A percentile compares a stretch with the other conserved stretches of the same genome.
Conservation (phyloP, 2,888 invertebrate genomes). For the Platycheirus rosarum region DNA sequence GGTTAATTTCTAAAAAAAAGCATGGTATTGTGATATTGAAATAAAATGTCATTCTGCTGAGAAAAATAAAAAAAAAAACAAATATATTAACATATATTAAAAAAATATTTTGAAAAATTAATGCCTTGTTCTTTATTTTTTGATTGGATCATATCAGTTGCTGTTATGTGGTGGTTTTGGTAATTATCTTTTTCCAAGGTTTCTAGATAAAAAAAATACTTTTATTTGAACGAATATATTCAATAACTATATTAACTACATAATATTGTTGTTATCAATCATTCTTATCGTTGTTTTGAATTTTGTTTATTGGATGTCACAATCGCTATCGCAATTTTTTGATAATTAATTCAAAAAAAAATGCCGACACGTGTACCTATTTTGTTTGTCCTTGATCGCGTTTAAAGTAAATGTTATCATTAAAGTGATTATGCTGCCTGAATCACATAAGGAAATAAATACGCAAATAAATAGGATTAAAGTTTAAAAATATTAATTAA, state of each 20-base stretch:
- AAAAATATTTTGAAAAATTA: conserved; percentile 25
- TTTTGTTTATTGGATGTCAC: conserved; percentile 1
- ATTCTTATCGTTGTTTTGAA: conserved; percentile 21
- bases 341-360: background rate
- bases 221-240: background rate
- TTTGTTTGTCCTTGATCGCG: conserved; percentile 9
- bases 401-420: conserved; percentile 9
- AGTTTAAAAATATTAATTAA: too few relatives aligned
- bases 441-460: background rate
- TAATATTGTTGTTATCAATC: conserved; percentile 2
- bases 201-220: background rate
- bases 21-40: conserved; percentile 67
- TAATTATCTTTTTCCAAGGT: background rate
- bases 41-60: conserved; percentile 64
- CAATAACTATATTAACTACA: background rate
- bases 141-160: background rate
- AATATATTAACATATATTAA: conserved; percentile 53
- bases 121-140: background rate
- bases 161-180: background rate
- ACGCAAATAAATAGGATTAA: too few relatives aligned
- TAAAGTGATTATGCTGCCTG: background rate
- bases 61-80: conserved; percentile 44
- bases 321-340: background rate
- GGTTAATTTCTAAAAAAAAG: conserved; percentile 16
- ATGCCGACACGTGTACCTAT: background rate